Percentiles rank a stretch among this genome's conserved stretches.
Conservation (phyloP, 2,797 vertebrate species). For the Neostethus bicornis region DNA sequence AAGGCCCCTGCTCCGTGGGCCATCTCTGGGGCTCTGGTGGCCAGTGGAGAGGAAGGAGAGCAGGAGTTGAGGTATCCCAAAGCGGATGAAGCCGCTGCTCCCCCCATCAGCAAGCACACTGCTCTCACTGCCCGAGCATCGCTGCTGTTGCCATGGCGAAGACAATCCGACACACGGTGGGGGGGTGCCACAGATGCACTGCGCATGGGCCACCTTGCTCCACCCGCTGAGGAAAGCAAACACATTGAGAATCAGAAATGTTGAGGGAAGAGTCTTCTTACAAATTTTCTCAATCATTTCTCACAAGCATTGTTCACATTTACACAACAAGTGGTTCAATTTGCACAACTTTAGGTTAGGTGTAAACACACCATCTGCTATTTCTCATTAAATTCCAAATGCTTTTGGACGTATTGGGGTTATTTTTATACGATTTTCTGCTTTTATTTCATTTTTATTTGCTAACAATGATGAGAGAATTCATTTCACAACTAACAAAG, state of each 20-base stretch:
- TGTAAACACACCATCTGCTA: no score
- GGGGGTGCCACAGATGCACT: conserved; percentile 61
- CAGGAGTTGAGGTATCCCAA: conserved; percentile 83
- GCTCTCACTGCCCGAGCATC: conserved; percentile 81
- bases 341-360: no score
- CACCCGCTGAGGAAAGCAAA: conserved; percentile 43
- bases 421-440: background rate
- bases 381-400: no score
- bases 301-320: no score
- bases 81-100: conserved; percentile 81
- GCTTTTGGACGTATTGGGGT: no score
- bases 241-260: no score
- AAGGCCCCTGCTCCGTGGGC: conserved; percentile 60
- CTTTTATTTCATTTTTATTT: background rate
- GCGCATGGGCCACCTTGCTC: conserved; percentile 43
- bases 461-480: no score
- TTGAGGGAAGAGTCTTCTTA: no score
- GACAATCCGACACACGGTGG: conserved; percentile 78
- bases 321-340: no score
- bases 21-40: conserved; percentile 50
- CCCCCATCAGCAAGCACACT: conserved; percentile 85
- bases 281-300: no score
- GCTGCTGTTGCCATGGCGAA: conserved; percentile 85
- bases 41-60: conserved; percentile 62
- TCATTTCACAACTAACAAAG: no score